These are phyloP conservation scores for Zeuzera pyrina DNA, from an alignment of 2,888 invertebrate species.

Conservation along the genomic window DNA sequence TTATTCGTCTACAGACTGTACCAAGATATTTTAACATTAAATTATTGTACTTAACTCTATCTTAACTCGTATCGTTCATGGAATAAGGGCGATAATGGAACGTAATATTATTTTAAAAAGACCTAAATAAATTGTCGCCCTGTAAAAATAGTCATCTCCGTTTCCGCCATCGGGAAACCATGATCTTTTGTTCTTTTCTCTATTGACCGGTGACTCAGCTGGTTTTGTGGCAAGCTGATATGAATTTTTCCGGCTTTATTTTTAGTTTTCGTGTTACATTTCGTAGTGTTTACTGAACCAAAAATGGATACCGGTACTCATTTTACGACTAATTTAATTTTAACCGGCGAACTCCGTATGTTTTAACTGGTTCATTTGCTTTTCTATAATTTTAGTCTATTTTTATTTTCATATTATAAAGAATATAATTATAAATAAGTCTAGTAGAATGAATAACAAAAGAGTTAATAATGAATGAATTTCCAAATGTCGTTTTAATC, in stretches of 20 bases:
- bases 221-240: slow-evolving; percentile 20
- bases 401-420: no score
- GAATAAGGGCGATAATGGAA: slow-evolving; percentile 38
- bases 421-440: no score
- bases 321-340: no score
- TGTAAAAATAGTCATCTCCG: slow-evolving; percentile 59
- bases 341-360: no score
- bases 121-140: slow-evolving; percentile 38
- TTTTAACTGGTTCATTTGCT: no score
- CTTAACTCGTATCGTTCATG: slow-evolving; percentile 18
- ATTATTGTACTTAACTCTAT: slow-evolving; percentile 5
- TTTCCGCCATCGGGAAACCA: slow-evolving; percentile 60
- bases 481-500: background rate
- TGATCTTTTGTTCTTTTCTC: slow-evolving; percentile 50
- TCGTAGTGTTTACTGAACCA: no score
- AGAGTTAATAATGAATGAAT: slow-evolving; percentile 4
- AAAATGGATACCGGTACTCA: no score
- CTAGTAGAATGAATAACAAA: no score
- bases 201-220: slow-evolving; percentile 28
- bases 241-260: no score
- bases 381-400: no score
- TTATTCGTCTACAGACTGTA: slow-evolving; percentile 23
- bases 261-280: no score
- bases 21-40: slow-evolving; percentile 3
- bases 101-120: slow-evolving; percentile 21